Conservation (phyloP, 2,797 vertebrate species). For the Intellagama lesueurii region DNA sequence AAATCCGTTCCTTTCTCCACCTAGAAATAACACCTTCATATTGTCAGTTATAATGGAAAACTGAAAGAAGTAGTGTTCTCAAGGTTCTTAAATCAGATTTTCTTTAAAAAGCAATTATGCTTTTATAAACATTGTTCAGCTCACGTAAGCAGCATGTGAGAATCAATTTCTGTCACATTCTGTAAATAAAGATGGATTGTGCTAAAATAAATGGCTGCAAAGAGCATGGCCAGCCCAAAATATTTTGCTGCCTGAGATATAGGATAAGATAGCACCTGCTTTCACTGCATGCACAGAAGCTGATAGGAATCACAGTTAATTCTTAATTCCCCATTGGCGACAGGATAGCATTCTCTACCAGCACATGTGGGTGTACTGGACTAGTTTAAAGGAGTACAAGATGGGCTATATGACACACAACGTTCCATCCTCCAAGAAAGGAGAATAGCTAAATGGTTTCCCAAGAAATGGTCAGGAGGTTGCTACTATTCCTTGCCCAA, state of each 20-base stretch:
- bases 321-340: background rate
- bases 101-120: background rate
- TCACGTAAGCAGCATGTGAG: conserved; percentile 25
- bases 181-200: conserved; percentile 10
- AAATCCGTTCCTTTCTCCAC: background rate
- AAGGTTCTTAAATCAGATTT: conserved; percentile 45
- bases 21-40: too few species aligned
- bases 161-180: background rate
- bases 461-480: background rate
- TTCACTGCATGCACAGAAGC: background rate
- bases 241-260: background rate
- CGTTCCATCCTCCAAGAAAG: background rate
- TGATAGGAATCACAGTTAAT: background rate
- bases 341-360: background rate
- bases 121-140: conserved; percentile 47
- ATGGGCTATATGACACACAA: background rate
- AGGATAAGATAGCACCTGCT: background rate
- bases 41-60: too few species aligned
- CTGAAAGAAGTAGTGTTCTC: conserved; percentile 10
- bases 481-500: background rate
- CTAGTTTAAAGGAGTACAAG: background rate
- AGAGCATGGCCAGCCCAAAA: background rate
- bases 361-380: background rate
- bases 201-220: conserved; percentile 8
- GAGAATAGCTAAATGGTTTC: background rate